phyloP scores from a whole-genome alignment of 1,140 invertebrate genomes.

The Chrysopa pallens region DNA sequence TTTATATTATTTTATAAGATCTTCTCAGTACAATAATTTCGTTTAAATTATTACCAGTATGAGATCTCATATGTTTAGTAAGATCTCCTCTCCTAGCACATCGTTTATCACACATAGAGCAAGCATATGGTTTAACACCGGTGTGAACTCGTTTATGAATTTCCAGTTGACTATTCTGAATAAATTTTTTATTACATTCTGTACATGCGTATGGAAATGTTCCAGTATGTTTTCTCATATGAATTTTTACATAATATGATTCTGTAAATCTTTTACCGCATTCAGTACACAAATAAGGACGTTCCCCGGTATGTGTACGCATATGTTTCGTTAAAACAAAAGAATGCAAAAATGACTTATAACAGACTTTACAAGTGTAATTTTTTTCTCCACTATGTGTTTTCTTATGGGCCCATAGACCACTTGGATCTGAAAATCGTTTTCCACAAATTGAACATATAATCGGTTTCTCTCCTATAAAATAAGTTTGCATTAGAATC shows the following conservation, averaged over 20 bases:
- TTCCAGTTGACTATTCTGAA: conserved; percentile 9
- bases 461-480: conserved; percentile 44
- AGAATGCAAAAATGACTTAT: conserved; percentile 16
- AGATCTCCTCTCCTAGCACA: conserved; percentile 13
- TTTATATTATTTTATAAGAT: too few species aligned
- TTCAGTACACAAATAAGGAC: conserved; percentile 12
- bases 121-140: conserved; percentile 9
- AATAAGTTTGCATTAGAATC: neutral
- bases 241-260: conserved; percentile 10
- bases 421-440: conserved; percentile 22
- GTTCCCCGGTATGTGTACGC: conserved; percentile 14
- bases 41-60: conserved; percentile 6
- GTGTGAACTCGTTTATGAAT: conserved; percentile 10
- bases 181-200: conserved; percentile 15
- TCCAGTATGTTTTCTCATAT: conserved; percentile 12
- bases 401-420: conserved; percentile 20
- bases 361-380: conserved; percentile 13
- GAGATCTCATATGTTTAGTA: conserved; percentile 13
- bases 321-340: conserved; percentile 17
- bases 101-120: conserved; percentile 9
- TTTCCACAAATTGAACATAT: conserved; percentile 22
- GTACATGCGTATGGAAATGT: conserved; percentile 13
- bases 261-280: conserved; percentile 12
- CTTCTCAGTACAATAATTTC: neutral
- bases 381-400: conserved; percentile 22